phyloP scores from a whole-genome alignment of 1,140 invertebrate genomes.

The Neodiprion fabricii region DNA sequence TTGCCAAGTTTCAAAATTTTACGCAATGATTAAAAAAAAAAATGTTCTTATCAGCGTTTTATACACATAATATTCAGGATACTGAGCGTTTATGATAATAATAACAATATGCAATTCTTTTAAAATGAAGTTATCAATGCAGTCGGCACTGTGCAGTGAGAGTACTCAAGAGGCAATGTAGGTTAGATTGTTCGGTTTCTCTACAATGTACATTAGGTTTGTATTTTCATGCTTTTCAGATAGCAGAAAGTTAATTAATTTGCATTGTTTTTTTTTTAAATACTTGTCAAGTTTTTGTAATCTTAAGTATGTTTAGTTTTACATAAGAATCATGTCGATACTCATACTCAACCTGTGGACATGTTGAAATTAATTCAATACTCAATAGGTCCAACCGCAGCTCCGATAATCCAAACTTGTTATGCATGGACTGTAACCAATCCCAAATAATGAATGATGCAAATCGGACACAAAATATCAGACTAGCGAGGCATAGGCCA shows the following conservation, averaged over 20 bases:
- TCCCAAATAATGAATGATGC: constrained; percentile 33
- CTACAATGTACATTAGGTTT: too few relatives aligned
- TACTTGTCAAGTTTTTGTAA: neutral
- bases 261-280: neutral
- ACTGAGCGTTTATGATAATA: constrained; percentile 18
- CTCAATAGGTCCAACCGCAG: constrained; percentile 22
- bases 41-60: neutral
- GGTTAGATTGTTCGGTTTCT: too few relatives aligned
- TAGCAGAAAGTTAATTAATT: neutral
- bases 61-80: constrained; percentile 11
- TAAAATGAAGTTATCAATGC: too few relatives aligned
- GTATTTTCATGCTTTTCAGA: neutral
- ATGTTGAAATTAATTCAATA: constrained; percentile 18
- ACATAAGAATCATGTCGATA: neutral
- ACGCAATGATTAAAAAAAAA: neutral
- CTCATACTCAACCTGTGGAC: constrained; percentile 39
- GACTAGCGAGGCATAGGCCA: constrained; percentile 23
- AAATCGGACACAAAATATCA: constrained; percentile 23
- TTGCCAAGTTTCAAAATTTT: constrained; percentile 1
- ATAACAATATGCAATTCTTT: neutral
- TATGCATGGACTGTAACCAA: constrained; percentile 34
- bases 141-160: too few relatives aligned
- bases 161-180: too few relatives aligned
- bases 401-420: constrained; percentile 29
- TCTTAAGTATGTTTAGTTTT: constrained; percentile 10